Conservation (phyloP, 1,140 invertebrate species). For the Drosophila ficusphila region DNA sequence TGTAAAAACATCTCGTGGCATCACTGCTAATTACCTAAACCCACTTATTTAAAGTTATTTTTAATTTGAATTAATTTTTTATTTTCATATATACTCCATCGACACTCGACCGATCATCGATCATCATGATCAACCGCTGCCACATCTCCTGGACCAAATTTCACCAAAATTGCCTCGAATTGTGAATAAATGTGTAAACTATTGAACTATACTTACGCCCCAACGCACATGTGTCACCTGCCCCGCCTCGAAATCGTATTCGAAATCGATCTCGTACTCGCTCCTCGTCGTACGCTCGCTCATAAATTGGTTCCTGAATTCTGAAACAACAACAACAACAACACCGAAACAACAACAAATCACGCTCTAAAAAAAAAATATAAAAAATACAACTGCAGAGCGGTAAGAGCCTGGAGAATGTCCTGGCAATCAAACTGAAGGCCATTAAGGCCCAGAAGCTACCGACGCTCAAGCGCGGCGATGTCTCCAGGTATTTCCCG, state of each 20-base stretch:
- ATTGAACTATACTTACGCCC: slow-evolving; percentile 52
- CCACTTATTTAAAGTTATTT: slow-evolving; percentile 14
- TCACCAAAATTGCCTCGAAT: slow-evolving; percentile 47
- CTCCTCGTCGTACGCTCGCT: slow-evolving; percentile 47
- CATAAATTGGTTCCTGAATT: slow-evolving; percentile 33
- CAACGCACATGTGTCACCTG: slow-evolving; percentile 69
- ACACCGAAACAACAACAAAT: slow-evolving; percentile 35
- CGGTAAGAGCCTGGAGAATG: slow-evolving; percentile 87
- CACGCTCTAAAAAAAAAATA: slow-evolving; percentile 37
- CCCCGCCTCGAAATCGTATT: slow-evolving; percentile 30
- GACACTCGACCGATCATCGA: slow-evolving; percentile 32
- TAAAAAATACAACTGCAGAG: slow-evolving; percentile 78
- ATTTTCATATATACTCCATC: slow-evolving; percentile 38
- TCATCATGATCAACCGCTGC: slow-evolving; percentile 36
- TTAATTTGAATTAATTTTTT: slow-evolving; percentile 32
- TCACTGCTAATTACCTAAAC: slow-evolving; percentile 5
- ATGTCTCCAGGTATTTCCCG: slow-evolving; percentile 91
- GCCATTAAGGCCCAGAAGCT: slow-evolving; percentile 89
- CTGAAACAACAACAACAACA: slow-evolving; percentile 69
- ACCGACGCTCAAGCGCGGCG: slow-evolving; percentile 90
- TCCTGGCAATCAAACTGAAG: slow-evolving; percentile 88
- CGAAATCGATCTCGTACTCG: slow-evolving; percentile 16
- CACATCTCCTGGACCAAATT: slow-evolving; percentile 53
- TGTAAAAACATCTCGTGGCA: not conserved
- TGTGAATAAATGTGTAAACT: slow-evolving; percentile 50